Evolutionary conservation across 2,888 invertebrate genomes (phyloP), one percentile per base, ranked within the genome.

Genomic region (Oxycera nigricornis): DNA sequence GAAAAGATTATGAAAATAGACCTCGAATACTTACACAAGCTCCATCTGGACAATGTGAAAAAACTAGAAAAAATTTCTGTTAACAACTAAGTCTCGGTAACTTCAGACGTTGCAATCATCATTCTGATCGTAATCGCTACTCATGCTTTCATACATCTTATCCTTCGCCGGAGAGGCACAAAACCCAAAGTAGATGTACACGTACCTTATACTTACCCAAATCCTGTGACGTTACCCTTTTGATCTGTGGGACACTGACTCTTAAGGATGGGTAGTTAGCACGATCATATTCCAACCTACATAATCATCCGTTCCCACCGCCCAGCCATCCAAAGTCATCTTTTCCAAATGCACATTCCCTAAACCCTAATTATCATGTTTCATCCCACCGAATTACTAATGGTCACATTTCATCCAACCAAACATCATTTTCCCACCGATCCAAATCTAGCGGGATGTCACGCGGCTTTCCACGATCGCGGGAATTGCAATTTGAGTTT

Each of bases 21-120:
- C 50, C 30, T 73, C 4, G 30, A 73, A 73, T 73, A 61, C 59
- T 28, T 73, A 4, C 73, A 62, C 46, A 65, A 73, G 52, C 31
- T 73, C 9, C 65, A 73, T 52, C 24, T 73, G 24, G 9, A 46
- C 26, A 35, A 65, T 24, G 61, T 61, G 17, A 17, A 61, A 61
- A 35, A 61, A 61, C 20, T 61, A 26, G 17, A 35, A 6, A 30
- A 35, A 20, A 28, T 61, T 9, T 26, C 61, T 4, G 31, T 61
- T 31, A 35, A 35, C 20, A 61, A 22, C 22, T 35, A n/a, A 11
- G 9, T 55, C 9, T 55, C 55, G 9, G 6, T 55, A 20, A 6
- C 55, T 20, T 55, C 55, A 24, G 22, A 55, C 22, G 24, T 55
- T 24, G n/a, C 17, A 50, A 50, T 50, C 17, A n/a, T 55, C 11